Conservation (phyloP, 2,888 invertebrate genomes). For the Himalopsyche kuldschensis region DNA sequence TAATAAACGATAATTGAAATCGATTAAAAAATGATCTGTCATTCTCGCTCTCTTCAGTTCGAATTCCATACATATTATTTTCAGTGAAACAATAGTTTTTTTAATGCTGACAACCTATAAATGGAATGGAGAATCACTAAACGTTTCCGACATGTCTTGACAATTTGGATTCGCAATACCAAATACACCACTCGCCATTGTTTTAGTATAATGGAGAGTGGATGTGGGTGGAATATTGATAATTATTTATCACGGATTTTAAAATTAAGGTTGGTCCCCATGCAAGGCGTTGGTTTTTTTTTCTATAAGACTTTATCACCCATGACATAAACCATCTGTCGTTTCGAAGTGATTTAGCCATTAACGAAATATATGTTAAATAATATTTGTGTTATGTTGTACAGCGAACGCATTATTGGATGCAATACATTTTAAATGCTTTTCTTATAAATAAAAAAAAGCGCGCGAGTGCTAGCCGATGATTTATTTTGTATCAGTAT, state of each 20-base stretch:
- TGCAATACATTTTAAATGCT: too few species aligned
- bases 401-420: too few species aligned
- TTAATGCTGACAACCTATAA: neutral
- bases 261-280: neutral
- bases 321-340: too few species aligned
- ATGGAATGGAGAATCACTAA: neutral
- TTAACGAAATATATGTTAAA: too few species aligned
- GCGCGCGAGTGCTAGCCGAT: too few species aligned
- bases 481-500: too few species aligned
- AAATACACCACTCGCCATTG: neutral
- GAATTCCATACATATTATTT: neutral
- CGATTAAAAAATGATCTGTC: neutral
- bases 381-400: too few species aligned
- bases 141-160: neutral
- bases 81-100: neutral
- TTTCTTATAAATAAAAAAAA: too few species aligned
- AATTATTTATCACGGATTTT: neutral
- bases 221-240: neutral
- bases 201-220: neutral
- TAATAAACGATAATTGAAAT: neutral
- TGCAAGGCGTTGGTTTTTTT: neutral
- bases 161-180: neutral
- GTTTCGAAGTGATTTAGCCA: too few species aligned
- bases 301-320: neutral
- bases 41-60: neutral